Evolutionary conservation across 2,888 invertebrate genomes (phyloP), one percentile per base, ranked within the genome.

Genomic region (Petrolisthes manimaculis): DNA sequence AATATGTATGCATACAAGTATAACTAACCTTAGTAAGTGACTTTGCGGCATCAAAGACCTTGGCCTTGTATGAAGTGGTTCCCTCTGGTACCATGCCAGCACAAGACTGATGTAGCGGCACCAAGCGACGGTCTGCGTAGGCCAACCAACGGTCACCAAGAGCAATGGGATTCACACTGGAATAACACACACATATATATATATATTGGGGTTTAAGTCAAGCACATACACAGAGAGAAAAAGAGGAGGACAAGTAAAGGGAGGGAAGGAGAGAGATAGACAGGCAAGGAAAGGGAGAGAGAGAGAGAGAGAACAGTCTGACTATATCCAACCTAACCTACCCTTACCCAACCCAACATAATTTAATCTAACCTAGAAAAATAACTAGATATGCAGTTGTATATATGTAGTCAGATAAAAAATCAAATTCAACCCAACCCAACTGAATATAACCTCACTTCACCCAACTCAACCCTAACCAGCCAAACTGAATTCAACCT

Each of bases 11-110:
- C 3, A 3, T 74, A 1, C 21, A 74, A 18, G 21, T 74, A 74
- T 74, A 80, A 51, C 85, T 61, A 53, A 93, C 93, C 93, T 97
- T 97, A 88, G 98, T 96, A 69, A 98, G 94, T 37, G 97, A 97
- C 94, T 98, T 98, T 24, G 98, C 98, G 1, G 98, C 98, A 93
- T 98, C 97, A 12, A 99, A 95, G 84, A 98, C 97, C 0, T 98
- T 97, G 0, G 98, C 98, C 79, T 98, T 98, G 92, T 94, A 94
- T 0, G 94, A 94, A 92, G 97, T 95, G 18, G 96, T 96, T 18
- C 97, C 97, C 93, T 97, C 97, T 8, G 85, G 56, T 6, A 84
- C 85, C 84, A 89, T 89, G 0, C 91, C 91, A 56, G 89, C 90
- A 56, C 84, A 88, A 18, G 89, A 90, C 87, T 91, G 88, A 24